Percentiles rank a stretch among this genome's conserved stretches.
Evolutionary conservation across 2,888 invertebrate genomes (phyloP).

Genomic region (Drosophila meridiana): DNA sequence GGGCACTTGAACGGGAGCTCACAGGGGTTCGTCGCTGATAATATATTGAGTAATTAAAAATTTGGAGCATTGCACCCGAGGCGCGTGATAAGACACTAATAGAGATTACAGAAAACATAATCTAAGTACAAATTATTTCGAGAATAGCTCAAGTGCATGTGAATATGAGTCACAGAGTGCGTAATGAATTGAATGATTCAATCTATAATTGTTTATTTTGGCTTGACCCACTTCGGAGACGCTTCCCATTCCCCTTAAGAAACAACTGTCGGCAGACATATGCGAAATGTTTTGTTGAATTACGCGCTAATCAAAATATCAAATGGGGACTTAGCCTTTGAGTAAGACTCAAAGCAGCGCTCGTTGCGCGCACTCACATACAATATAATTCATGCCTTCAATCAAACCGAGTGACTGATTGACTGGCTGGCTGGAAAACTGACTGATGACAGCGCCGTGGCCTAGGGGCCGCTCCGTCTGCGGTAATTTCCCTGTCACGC

Average conservation of each 20-base stretch:
- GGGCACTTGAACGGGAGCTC: conserved; percentile 4
- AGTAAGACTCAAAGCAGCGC: conserved; percentile 7
- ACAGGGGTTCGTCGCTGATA: conserved; percentile 42
- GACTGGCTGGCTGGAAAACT: conserved; percentile 22
- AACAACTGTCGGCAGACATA: conserved; percentile 39
- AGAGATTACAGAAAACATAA: conserved; percentile 3
- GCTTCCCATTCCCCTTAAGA: not conserved
- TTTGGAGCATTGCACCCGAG: conserved; percentile 50
- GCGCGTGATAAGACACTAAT: conserved; percentile 37
- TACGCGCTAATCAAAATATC: conserved; percentile 67
- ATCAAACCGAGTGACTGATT: conserved; percentile 56
- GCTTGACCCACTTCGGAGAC: conserved; percentile 46
- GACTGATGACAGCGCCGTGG: conserved; percentile 55
- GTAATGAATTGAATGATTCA: not conserved
- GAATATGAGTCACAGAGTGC: not conserved
- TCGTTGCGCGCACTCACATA: conserved; percentile 5
- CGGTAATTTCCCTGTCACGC: conserved; percentile 75
- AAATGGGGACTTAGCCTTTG: conserved; percentile 49
- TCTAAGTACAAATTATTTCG: not conserved
- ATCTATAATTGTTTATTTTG: conserved; percentile 1
- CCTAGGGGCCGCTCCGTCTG: conserved; percentile 45
- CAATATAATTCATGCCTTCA: conserved; percentile 69
- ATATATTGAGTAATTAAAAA: conserved; percentile 64
- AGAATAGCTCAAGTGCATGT: not conserved
- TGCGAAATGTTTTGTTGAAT: conserved; percentile 36